These are phyloP conservation scores for Triplophysa bombifrons DNA, from an alignment of 2,797 vertebrate species.

Conservation along the genomic window DNA sequence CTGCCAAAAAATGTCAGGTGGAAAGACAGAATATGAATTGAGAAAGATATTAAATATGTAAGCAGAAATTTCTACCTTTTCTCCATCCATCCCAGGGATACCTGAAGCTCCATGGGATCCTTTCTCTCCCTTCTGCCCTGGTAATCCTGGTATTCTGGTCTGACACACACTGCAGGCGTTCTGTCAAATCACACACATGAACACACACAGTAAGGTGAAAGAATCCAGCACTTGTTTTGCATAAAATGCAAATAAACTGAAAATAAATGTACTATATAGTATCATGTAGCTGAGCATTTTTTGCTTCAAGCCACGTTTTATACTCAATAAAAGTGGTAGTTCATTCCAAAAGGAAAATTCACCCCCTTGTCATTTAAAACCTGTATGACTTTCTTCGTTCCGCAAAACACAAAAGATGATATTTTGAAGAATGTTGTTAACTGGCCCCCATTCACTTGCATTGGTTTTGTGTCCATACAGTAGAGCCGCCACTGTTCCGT, in stretches of 20 bases:
- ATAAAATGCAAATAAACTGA: neutral
- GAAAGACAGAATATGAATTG: slow-evolving; percentile 14
- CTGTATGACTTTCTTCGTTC: neutral
- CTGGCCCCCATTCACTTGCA: no score
- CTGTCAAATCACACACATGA: slow-evolving; percentile 63
- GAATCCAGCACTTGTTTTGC: neutral
- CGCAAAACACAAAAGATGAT: neutral
- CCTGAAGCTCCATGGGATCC: slow-evolving; percentile 72
- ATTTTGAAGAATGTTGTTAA: no score
- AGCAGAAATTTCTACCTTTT: slow-evolving; percentile 70
- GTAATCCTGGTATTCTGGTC: slow-evolving; percentile 75
- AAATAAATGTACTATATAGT: neutral
- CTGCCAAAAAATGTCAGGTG: slow-evolving; percentile 26
- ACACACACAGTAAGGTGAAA: slow-evolving; percentile 11
- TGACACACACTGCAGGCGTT: slow-evolving; percentile 86
- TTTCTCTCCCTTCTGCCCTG: slow-evolving; percentile 82
- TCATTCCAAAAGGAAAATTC: no score
- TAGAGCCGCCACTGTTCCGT: no score
- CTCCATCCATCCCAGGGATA: slow-evolving; percentile 66
- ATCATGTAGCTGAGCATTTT: no score
- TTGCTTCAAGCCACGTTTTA: no score
- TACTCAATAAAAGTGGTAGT: no score
- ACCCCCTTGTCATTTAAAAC: no score
- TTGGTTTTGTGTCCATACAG: neutral
- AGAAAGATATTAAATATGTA: slow-evolving; percentile 6